Conservation (phyloP, 2,113 vertebrate species). For the Hippocampus abdominalis region DNA sequence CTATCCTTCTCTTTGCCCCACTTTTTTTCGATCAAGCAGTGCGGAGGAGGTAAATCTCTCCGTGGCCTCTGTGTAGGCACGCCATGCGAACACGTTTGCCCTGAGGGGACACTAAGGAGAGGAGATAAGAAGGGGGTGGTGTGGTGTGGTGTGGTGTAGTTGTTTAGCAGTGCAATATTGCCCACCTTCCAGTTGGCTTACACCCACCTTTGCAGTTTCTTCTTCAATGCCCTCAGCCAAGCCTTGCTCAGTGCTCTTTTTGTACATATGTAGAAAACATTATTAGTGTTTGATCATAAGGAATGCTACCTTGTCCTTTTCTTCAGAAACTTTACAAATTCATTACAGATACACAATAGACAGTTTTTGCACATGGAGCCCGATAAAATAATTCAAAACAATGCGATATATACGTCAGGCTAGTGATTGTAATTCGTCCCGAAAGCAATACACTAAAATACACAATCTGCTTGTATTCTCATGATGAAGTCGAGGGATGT, state of each 20-base stretch:
- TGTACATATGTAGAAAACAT: background rate
- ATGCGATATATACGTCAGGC: background rate
- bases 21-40: constrained; percentile 51
- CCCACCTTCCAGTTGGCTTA: background rate
- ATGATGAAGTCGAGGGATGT: too few relatives aligned
- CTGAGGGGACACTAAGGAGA: background rate
- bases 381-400: background rate
- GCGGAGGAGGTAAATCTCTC: constrained; percentile 48
- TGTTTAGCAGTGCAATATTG: constrained; percentile 32
- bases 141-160: constrained; percentile 22
- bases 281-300: background rate
- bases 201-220: background rate
- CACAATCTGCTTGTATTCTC: background rate
- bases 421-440: background rate
- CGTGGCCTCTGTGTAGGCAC: constrained; percentile 46
- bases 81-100: constrained; percentile 16
- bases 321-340: background rate
- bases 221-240: background rate
- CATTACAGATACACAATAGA: background rate
- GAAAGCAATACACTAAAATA: background rate
- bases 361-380: background rate
- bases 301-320: background rate
- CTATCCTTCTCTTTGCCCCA: constrained; percentile 20
- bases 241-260: background rate
- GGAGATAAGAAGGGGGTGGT: constrained; percentile 8